These are phyloP conservation scores for Darevskia nairensis DNA, from an alignment of 2,797 vertebrate genomes.

Conservation along the genomic window DNA sequence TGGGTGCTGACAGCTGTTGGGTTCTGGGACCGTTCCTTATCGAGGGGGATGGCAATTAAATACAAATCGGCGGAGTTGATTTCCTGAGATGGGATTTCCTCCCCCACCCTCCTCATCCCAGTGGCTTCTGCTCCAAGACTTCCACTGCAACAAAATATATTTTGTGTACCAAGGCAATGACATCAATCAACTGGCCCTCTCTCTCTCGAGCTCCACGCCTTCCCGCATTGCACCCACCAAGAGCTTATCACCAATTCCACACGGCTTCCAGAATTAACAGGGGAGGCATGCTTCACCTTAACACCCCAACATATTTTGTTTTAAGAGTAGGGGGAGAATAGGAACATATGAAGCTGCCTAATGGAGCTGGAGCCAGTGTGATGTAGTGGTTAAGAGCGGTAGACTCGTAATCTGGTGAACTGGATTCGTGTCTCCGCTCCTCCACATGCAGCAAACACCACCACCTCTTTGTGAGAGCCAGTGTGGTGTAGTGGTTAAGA, in stretches of 20 bases:
- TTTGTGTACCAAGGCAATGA: neutral
- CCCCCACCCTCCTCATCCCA: neutral
- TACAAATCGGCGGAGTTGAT: slow-evolving; percentile 33
- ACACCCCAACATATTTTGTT: neutral
- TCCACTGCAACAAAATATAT: neutral
- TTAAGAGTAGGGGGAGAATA: neutral
- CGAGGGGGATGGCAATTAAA: slow-evolving; percentile 13
- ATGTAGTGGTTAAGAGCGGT: no score
- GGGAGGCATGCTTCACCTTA: neutral
- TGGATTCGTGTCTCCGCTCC: no score
- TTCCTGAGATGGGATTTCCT: slow-evolving; percentile 20
- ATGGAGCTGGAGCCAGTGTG: no score
- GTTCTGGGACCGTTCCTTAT: slow-evolving; percentile 24
- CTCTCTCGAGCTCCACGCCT: no score
- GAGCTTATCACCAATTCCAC: neutral
- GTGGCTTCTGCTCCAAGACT: no score
- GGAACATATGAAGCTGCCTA: no score
- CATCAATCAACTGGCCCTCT: neutral
- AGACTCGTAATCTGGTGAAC: no score
- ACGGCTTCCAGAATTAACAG: neutral
- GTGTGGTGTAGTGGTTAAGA: no score
- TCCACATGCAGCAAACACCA: no score
- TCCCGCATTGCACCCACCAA: neutral
- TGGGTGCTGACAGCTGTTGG: slow-evolving; percentile 26
- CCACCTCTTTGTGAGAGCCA: no score